Conservation (phyloP, 2,797 vertebrate genomes). For the Australoheros facetus region DNA sequence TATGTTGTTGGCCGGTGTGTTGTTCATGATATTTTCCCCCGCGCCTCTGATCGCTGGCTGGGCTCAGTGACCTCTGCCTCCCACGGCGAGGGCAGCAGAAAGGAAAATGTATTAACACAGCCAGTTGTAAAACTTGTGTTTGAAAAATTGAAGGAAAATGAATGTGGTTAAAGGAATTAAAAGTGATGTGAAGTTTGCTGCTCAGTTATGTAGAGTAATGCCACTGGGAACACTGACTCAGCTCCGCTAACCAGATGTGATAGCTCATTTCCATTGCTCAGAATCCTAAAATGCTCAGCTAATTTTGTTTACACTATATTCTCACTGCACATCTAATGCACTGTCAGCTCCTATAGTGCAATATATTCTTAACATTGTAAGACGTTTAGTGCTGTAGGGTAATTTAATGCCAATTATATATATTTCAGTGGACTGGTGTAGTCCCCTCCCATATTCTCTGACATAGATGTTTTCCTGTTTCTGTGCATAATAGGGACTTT, state of each 20-base stretch:
- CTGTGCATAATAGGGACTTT: neutral
- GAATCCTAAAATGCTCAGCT: conserved; percentile 25
- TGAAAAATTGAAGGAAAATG: conserved; percentile 14
- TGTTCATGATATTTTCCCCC: neutral
- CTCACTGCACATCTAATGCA: conserved; percentile 10
- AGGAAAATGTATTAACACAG: conserved; percentile 5
- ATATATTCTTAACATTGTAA: conserved; percentile 9
- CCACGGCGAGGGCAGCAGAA: neutral
- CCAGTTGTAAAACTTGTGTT: conserved; percentile 4
- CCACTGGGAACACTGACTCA: conserved; percentile 29
- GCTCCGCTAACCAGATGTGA: conserved; percentile 51
- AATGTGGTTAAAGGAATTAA: conserved; percentile 37
- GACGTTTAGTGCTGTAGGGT: neutral
- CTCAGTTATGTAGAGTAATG: conserved; percentile 40
- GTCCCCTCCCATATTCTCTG: neutral
- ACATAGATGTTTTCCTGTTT: neutral
- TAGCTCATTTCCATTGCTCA: conserved; percentile 52
- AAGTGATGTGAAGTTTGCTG: conserved; percentile 43
- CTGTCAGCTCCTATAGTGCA: conserved; percentile 8
- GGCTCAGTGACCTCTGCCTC: conserved; percentile 35
- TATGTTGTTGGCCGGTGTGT: conserved; percentile 4
- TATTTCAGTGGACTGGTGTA: conserved; percentile 1
- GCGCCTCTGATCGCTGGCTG: neutral
- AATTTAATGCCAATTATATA: conserved; percentile 1
- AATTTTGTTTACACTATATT: conserved; percentile 42